Evolutionary conservation across 2,888 invertebrate species (phyloP).

Genomic region (Masnerella sp.): DNA sequence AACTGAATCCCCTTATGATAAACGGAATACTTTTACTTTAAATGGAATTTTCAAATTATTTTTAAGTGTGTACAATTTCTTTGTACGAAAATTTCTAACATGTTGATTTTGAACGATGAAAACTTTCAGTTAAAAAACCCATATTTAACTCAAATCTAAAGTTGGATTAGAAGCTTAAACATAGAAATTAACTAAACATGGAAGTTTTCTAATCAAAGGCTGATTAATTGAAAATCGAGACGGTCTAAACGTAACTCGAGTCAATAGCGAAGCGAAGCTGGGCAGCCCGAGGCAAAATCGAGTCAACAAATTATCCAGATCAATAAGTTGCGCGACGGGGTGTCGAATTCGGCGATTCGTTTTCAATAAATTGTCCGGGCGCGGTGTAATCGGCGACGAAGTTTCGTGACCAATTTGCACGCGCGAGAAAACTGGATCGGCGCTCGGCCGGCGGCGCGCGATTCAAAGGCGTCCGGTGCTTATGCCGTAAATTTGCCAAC

Average conservation of each 20-base stretch:
- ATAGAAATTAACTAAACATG: background rate
- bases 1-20: too few species aligned
- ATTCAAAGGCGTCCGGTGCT: slow-evolving; percentile 40
- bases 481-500: slow-evolving; percentile 53
- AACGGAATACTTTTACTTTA: too few species aligned
- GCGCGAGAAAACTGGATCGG: slow-evolving; percentile 44
- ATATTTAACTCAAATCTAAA: too few species aligned
- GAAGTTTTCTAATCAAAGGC: slow-evolving; percentile 11
- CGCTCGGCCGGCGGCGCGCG: slow-evolving; percentile 37
- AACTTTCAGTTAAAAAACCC: too few species aligned
- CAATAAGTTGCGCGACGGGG: slow-evolving; percentile 24
- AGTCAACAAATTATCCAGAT: slow-evolving; percentile 41
- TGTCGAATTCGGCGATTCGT: slow-evolving; percentile 22
- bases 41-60: too few species aligned
- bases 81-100: too few species aligned
- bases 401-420: slow-evolving; percentile 48
- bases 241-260: slow-evolving; percentile 6
- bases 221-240: slow-evolving; percentile 10
- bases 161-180: too few species aligned
- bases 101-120: too few species aligned
- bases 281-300: background rate
- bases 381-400: slow-evolving; percentile 37
- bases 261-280: slow-evolving; percentile 8
- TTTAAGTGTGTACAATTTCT: too few species aligned
- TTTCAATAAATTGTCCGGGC: slow-evolving; percentile 42